These are phyloP conservation scores for Isurus oxyrinchus DNA, from an alignment of 2,113 vertebrate species.

Conservation along the genomic window DNA sequence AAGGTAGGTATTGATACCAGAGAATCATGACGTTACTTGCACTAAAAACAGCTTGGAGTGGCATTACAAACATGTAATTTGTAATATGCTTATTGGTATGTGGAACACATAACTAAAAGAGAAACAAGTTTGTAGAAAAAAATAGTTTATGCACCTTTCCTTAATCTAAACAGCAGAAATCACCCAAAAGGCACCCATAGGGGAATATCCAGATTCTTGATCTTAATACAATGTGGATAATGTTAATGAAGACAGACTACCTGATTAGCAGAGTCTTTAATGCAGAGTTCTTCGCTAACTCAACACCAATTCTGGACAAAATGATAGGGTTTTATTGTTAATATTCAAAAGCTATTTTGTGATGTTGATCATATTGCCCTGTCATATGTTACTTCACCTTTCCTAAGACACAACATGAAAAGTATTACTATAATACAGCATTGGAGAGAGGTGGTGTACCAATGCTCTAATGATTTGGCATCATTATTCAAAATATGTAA, in stretches of 20 bases:
- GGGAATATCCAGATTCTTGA: background rate
- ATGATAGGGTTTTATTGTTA: background rate
- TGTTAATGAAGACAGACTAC: background rate
- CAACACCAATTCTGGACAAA: background rate
- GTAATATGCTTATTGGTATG: background rate
- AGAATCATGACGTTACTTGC: background rate
- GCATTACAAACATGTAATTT: background rate
- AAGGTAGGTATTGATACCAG: background rate
- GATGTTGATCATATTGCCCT: background rate
- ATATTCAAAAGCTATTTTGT: constrained; percentile 12
- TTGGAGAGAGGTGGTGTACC: background rate
- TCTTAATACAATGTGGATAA: background rate
- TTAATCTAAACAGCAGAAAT: background rate
- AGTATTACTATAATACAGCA: background rate
- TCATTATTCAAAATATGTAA: background rate
- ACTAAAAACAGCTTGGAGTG: background rate
- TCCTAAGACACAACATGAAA: background rate
- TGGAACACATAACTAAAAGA: background rate
- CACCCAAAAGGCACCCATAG: background rate
- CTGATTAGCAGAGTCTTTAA: background rate
- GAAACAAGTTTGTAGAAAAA: background rate
- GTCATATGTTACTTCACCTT: background rate
- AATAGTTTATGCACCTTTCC: background rate
- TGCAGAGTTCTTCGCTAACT: background rate
- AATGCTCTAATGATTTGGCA: background rate